Conservation (phyloP, 2,113 vertebrate species). For the Apodemus speciosus region DNA sequence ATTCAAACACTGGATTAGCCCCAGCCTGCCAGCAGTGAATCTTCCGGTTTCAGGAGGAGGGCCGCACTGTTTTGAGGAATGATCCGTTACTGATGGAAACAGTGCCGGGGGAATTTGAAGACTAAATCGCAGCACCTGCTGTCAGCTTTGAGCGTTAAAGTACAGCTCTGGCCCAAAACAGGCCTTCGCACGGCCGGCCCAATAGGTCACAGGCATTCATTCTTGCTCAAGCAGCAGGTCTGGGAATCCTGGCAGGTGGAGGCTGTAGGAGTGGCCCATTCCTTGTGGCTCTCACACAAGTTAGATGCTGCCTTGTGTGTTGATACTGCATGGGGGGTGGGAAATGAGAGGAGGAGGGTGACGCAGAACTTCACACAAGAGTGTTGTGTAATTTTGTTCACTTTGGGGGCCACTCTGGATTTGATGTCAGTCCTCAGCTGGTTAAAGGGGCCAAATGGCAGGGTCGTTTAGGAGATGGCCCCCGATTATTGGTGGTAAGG, state of each 20-base stretch:
- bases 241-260: constrained; percentile 43
- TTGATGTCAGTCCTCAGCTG: neutral
- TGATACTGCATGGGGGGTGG: constrained; percentile 62
- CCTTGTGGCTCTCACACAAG: constrained; percentile 56
- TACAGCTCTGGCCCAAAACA: constrained; percentile 81
- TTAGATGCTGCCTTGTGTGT: constrained; percentile 54
- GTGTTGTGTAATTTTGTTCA: neutral
- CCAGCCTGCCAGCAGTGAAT: neutral
- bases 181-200: constrained; percentile 83
- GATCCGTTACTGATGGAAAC: constrained; percentile 79
- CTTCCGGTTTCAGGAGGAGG: neutral
- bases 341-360: constrained; percentile 28
- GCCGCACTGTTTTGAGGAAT: constrained; percentile 60
- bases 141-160: constrained; percentile 77
- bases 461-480: neutral
- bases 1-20: neutral
- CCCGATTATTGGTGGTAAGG: neutral
- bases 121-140: constrained; percentile 80
- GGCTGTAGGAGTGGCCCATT: constrained; percentile 53
- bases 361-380: neutral
- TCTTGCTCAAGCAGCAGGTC: constrained; percentile 75
- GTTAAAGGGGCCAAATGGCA: neutral
- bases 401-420: constrained; percentile 18
- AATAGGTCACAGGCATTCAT: constrained; percentile 80
- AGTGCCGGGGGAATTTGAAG: constrained; percentile 74